These are phyloP conservation scores for Rhynchomys soricoides DNA, from an alignment of 2,113 vertebrate species.

Conservation along the genomic window DNA sequence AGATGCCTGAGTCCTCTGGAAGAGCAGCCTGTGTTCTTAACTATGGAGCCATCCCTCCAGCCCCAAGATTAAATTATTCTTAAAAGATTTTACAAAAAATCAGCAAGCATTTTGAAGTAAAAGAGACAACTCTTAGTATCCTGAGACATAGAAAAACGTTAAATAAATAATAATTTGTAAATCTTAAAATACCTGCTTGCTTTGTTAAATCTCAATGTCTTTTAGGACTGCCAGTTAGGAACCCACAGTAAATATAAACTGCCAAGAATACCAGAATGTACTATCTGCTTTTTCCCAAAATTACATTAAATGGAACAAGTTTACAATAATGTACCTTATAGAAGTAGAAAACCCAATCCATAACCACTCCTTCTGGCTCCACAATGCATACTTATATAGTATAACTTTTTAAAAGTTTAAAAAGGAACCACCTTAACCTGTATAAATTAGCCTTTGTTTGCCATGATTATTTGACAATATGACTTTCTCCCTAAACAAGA, in stretches of 20 bases:
- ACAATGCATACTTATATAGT: not conserved
- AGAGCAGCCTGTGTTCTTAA: not conserved
- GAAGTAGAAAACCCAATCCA: not conserved
- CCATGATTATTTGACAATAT: not conserved
- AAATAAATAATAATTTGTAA: not conserved
- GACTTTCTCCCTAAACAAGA: not conserved
- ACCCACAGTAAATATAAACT: not conserved
- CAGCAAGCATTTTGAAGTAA: not conserved
- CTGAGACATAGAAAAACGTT: not conserved
- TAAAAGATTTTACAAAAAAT: constrained; percentile 48
- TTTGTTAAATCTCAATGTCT: constrained; percentile 34
- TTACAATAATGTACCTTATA: constrained; percentile 41
- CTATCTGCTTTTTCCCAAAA: not conserved
- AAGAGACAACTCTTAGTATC: constrained; percentile 21
- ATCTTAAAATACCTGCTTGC: not conserved
- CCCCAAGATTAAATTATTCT: constrained; percentile 1
- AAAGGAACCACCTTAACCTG: not conserved
- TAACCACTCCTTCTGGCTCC: not conserved
- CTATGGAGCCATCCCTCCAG: not conserved
- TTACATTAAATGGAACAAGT: not conserved
- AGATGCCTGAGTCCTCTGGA: not conserved
- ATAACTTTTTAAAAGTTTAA: not conserved
- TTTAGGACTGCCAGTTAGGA: not conserved
- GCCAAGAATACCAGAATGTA: not conserved
- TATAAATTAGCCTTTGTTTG: constrained; percentile 15